Evolutionary conservation across 2,888 invertebrate genomes (phyloP), one percentile per base, ranked within the genome.

Genomic region (Aspidapion aeneum): DNA sequence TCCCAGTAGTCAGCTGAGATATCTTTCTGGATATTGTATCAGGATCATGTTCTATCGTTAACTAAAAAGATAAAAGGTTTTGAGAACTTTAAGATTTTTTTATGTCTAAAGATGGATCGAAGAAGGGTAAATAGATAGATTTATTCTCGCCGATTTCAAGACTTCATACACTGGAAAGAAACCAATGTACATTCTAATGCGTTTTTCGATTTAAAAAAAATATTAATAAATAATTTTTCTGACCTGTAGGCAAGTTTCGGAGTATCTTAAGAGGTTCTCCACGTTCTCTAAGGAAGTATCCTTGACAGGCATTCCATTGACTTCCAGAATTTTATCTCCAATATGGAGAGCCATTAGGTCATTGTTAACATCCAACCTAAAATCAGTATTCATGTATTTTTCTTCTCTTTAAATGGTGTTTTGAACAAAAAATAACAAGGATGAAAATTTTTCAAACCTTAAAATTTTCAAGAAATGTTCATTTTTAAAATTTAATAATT

Each of bases 301-400:
- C 74, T 87, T 88, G 0, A 95, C 90, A 0, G 94, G 92, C 0
- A 92, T 88, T 1, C 96, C 96, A 82, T 96, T 95, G 57, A 96
- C 93, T 83, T 96, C 96, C 67, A 96, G 82, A 69, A 97, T 94
- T 74, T 90, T 86, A 81, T 96, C 96, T n/a, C 96, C 96, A 71
- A 96, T 90, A 78, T 92, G 94, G 61, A 96, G 82, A 7, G 92
- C 89, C 84, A 93, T 89, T 63, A 93, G 82, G 69, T 92, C 92
- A 72, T 89, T 89, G 71, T 90, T 90, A 63, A 91, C 87, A 74
- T 93, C 93, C 73, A 94, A 85, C 79, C 94, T 94, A 80, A 48
- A 81, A 70, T n/a, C n/a, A n/a, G n/a, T n/a, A n/a, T n/a, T n/a
- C n/a, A n/a, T n/a, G n/a, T n/a, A n/a, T n/a, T n/a, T n/a, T n/a